Conservation (phyloP, 2,797 vertebrate genomes). For the Tragelaphus eurycerus region DNA sequence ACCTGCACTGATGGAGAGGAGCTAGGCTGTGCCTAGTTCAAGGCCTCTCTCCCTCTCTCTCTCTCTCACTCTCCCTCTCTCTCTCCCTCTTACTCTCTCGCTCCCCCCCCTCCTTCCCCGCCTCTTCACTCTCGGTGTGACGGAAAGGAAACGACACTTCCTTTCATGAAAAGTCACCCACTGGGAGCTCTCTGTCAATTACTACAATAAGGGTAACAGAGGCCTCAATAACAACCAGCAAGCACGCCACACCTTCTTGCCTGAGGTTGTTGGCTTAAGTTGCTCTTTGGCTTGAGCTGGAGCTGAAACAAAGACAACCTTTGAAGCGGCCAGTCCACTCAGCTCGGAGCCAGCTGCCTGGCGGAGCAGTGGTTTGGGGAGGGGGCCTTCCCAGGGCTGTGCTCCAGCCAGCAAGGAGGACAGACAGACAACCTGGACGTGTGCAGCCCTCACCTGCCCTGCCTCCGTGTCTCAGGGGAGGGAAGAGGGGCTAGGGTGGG, state of each 20-base stretch:
- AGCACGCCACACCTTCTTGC: conserved; percentile 33
- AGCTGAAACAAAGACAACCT: conserved; percentile 73
- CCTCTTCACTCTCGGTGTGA: conserved; percentile 29
- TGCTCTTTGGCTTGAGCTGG: conserved; percentile 15
- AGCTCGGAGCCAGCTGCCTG: conserved; percentile 34
- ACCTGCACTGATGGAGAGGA: neutral
- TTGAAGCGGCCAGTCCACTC: conserved; percentile 51
- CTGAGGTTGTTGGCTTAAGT: conserved; percentile 57
- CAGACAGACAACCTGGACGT: neutral
- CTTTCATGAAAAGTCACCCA: conserved; percentile 77
- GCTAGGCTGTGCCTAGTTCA: neutral
- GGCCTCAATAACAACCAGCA: conserved; percentile 45
- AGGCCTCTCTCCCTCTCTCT: neutral
- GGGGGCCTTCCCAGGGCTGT: neutral
- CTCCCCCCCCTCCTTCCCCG: neutral
- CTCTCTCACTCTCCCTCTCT: neutral
- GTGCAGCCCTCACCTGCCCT: neutral
- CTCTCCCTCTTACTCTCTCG: neutral
- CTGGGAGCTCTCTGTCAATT: conserved; percentile 53
- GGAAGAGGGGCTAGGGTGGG: neutral
- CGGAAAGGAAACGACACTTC: conserved; percentile 74
- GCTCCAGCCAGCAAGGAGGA: neutral
- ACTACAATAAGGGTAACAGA: conserved; percentile 54
- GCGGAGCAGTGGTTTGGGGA: neutral
- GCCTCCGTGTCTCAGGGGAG: neutral